Conservation (phyloP, 2,113 vertebrate genomes). For the Oreotrochilus melanogaster region DNA sequence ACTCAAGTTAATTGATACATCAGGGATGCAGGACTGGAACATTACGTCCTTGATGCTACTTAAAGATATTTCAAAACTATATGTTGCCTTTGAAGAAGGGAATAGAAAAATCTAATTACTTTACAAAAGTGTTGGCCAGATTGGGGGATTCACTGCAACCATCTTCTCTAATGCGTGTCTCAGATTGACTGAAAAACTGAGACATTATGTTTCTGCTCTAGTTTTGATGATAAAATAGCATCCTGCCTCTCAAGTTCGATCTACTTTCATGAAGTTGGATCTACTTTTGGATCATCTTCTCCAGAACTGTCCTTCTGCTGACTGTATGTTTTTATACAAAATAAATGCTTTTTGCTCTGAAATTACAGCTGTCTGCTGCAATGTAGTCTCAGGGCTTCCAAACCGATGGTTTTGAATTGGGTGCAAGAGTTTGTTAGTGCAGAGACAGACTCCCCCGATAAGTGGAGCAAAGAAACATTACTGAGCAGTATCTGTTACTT, state of each 20-base stretch:
- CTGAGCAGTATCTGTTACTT: not conserved
- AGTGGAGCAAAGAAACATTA: accelerated
- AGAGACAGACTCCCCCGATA: not conserved
- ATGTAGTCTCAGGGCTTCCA: not conserved
- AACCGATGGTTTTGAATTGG: not conserved
- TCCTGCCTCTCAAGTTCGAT: not conserved
- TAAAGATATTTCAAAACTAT: not conserved
- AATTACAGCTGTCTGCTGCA: not conserved
- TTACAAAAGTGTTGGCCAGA: not conserved
- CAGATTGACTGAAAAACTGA: not conserved
- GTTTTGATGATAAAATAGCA: not conserved
- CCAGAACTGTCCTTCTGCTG: not conserved
- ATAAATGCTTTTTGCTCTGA: not conserved
- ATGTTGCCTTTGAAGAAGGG: not conserved
- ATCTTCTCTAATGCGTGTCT: not conserved
- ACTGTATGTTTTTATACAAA: not conserved
- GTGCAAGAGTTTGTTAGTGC: not conserved
- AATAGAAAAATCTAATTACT: not conserved
- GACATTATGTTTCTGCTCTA: not conserved
- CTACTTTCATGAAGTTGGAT: not conserved
- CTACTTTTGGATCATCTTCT: not conserved
- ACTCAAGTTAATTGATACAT: slow-evolving; percentile 53
- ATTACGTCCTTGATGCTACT: not conserved
- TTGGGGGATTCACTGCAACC: not conserved
- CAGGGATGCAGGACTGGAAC: not conserved